Evolutionary conservation across 2,113 vertebrate genomes (phyloP).

Genomic region (Athene noctua): DNA sequence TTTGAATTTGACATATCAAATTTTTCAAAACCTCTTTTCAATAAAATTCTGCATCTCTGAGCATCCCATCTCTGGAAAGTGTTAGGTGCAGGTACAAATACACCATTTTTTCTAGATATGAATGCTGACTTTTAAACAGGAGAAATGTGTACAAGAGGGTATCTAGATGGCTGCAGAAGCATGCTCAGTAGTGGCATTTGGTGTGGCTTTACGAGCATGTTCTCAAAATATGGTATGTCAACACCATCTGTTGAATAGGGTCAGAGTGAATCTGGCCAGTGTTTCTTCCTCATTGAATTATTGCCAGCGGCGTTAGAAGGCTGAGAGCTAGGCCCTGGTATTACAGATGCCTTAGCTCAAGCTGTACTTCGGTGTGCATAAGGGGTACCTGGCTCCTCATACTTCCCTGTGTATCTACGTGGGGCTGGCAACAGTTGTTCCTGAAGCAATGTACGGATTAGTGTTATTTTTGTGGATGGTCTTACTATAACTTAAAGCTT

Average conservation of each 20-base stretch:
- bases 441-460: neutral
- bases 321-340: accelerated
- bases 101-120: neutral
- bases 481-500: neutral
- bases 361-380: too few species aligned
- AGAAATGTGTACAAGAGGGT: neutral
- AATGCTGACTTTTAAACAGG: neutral
- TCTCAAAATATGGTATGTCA: neutral
- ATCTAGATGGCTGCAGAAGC: neutral
- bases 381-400: accelerated
- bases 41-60: neutral
- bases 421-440: neutral
- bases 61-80: neutral
- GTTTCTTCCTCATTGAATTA: neutral
- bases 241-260: neutral
- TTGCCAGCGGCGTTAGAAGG: neutral
- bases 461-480: neutral
- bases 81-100: neutral
- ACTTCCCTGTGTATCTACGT: neutral
- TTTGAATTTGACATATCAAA: neutral
- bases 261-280: neutral
- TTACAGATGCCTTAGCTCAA: neutral
- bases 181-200: neutral
- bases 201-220: neutral
- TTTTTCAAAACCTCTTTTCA: neutral